These are phyloP conservation scores for Chaunax sp. DNA, from an alignment of 2,797 vertebrate species.

Conservation along the genomic window DNA sequence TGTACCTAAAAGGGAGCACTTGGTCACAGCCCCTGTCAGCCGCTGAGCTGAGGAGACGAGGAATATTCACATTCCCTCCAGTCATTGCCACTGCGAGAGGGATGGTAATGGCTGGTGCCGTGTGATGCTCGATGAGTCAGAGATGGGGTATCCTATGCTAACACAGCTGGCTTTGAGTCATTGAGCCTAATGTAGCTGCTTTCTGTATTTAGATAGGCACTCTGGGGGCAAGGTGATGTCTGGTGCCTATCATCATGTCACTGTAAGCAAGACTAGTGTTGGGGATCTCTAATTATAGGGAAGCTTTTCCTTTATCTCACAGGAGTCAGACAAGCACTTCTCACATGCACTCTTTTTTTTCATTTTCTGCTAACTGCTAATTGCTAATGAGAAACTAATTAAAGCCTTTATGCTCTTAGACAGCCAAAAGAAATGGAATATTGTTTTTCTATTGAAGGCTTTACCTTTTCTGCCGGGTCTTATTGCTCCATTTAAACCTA, in stretches of 20 bases:
- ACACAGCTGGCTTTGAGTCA: constrained; percentile 69
- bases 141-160: constrained; percentile 67
- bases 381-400: neutral
- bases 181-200: constrained; percentile 56
- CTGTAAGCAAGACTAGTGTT: constrained; percentile 12
- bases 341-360: neutral
- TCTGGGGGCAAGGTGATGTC: constrained; percentile 50
- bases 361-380: too few relatives aligned
- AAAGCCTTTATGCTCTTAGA: neutral
- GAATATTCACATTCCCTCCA: constrained; percentile 51
- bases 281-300: constrained; percentile 20
- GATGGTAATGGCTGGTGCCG: constrained; percentile 68
- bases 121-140: constrained; percentile 57
- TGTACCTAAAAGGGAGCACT: constrained; percentile 46
- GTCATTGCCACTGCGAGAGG: constrained; percentile 62
- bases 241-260: constrained; percentile 45
- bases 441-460: neutral
- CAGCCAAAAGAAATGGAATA: neutral
- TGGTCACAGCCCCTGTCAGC: constrained; percentile 50
- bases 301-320: constrained; percentile 14
- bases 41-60: constrained; percentile 42
- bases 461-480: neutral
- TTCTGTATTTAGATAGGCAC: constrained; percentile 57
- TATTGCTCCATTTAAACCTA: too few relatives aligned
- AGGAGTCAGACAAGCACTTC: constrained; percentile 16